phyloP scores from a whole-genome alignment of 2,888 invertebrate species.

The Rhimphoctona megacephalus region DNA sequence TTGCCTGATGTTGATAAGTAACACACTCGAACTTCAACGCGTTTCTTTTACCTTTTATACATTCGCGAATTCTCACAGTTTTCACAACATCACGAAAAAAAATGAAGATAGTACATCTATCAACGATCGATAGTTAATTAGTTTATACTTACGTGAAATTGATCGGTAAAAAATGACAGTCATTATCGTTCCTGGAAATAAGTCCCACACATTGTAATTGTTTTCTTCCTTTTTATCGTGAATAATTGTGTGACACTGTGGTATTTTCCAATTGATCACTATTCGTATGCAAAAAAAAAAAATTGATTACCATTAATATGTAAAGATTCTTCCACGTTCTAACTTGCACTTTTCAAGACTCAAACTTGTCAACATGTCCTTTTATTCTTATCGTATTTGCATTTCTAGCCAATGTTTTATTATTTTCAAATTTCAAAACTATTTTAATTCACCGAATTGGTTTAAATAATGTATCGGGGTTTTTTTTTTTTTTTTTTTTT shows the following conservation, averaged over 20 bases:
- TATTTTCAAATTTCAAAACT: not conserved
- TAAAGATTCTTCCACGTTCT: not conserved
- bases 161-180: not conserved
- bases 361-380: not conserved
- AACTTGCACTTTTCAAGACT: not conserved
- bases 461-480: not conserved
- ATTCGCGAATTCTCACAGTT: not conserved
- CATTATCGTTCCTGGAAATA: not conserved
- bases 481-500: not conserved
- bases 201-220: not conserved
- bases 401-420: not conserved
- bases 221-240: not conserved
- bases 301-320: not conserved
- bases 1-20: not conserved
- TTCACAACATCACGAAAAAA: not conserved
- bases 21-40: not conserved
- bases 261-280: not conserved
- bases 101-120: constrained; percentile 8
- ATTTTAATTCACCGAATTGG: not conserved
- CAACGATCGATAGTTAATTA: constrained; percentile 17
- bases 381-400: not conserved
- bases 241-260: not conserved
- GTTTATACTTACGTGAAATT: not conserved
- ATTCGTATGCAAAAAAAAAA: no score
- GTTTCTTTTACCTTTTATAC: constrained; percentile 26